These are phyloP conservation scores for Muscicapa comitata DNA, from an alignment of 2,797 vertebrate genomes.

Conservation along the genomic window DNA sequence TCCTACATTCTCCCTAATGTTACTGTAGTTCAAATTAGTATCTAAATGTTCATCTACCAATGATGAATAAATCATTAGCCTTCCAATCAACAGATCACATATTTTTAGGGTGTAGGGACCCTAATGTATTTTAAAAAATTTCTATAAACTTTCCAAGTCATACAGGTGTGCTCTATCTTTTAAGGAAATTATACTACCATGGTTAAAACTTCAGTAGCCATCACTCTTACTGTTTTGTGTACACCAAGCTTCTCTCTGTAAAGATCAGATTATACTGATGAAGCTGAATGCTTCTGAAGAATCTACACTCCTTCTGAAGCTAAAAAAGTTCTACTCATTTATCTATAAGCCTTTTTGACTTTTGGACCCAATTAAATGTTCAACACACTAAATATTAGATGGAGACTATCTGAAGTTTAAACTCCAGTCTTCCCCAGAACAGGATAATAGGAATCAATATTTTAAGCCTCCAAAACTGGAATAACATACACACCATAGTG, in stretches of 20 bases:
- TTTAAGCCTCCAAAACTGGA: neutral
- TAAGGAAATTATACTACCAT: neutral
- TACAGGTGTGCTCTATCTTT: neutral
- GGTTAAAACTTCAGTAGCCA: neutral
- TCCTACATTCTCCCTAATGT: neutral
- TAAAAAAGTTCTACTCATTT: neutral
- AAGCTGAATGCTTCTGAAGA: neutral
- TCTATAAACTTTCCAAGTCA: neutral
- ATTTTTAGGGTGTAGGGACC: neutral
- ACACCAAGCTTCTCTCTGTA: neutral
- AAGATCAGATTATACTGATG: neutral
- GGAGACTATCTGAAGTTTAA: neutral
- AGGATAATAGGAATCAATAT: neutral
- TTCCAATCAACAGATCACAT: neutral
- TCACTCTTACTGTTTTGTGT: neutral
- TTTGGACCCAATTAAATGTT: neutral
- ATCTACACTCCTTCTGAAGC: neutral
- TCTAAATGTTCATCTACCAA: neutral
- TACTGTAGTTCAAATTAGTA: neutral
- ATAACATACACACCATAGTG: neutral
- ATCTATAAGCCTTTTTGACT: neutral
- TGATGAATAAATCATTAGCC: neutral
- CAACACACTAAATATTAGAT: neutral
- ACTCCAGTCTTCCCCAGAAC: neutral
- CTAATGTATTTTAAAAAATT: neutral